Conservation (phyloP, 2,888 invertebrate species). For the Drosophila meridiana region DNA sequence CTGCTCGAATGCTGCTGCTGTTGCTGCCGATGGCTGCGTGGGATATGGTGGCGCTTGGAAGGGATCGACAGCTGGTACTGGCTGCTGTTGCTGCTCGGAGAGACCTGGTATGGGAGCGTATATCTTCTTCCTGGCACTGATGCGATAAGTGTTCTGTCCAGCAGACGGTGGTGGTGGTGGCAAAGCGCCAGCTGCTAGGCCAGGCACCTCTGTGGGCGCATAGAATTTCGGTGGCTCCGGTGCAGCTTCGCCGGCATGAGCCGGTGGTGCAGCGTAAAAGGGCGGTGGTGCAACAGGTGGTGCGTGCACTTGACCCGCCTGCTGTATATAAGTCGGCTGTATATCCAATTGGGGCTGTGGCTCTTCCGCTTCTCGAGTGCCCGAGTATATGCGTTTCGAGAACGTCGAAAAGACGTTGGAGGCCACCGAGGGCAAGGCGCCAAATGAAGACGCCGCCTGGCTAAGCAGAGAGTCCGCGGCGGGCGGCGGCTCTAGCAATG, state of each 20-base stretch:
- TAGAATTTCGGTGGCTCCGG: slow-evolving; percentile 83
- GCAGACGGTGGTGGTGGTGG: slow-evolving; percentile 37
- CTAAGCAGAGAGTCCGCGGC: slow-evolving; percentile 78
- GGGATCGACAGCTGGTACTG: slow-evolving; percentile 17
- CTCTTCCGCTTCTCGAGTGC: slow-evolving; percentile 62
- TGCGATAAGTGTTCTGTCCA: slow-evolving; percentile 87
- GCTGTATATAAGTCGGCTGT: slow-evolving; percentile 78
- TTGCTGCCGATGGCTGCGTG: slow-evolving; percentile 23
- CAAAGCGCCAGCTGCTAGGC: slow-evolving; percentile 27
- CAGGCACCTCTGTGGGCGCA: slow-evolving; percentile 80
- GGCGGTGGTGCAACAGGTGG: slow-evolving; percentile 49
- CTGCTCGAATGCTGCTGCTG: slow-evolving; percentile 21
- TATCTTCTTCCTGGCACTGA: slow-evolving; percentile 89
- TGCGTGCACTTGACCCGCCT: slow-evolving; percentile 33
- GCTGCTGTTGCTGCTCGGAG: slow-evolving; percentile 60
- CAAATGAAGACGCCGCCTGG: slow-evolving; percentile 84
- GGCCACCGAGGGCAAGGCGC: slow-evolving; percentile 87
- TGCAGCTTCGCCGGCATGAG: slow-evolving; percentile 34
- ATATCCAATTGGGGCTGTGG: slow-evolving; percentile 74
- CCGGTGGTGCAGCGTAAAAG: slow-evolving; percentile 67
- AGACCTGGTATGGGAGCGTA: slow-evolving; percentile 93
- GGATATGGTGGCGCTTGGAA: slow-evolving; percentile 69
- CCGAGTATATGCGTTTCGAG: slow-evolving; percentile 83
- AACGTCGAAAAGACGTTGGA: slow-evolving; percentile 88
- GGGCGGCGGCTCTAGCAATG: slow-evolving; percentile 66